Conservation (phyloP, 2,888 invertebrate genomes). For the Pseudanteris insignis region DNA sequence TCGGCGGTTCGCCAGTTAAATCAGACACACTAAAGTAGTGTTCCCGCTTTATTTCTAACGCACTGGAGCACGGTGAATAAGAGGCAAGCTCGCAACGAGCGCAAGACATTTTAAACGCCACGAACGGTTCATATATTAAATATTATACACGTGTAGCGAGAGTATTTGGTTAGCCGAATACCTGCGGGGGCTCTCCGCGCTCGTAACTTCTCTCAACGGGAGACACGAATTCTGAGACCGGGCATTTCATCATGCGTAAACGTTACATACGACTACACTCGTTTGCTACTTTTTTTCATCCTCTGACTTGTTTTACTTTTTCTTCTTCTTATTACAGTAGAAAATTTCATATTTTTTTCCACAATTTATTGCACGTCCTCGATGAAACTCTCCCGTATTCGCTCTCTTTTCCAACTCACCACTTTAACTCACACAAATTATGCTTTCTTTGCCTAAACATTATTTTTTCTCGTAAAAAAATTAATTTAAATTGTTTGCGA, state of each 20-base stretch:
- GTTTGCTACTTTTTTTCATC: slow-evolving; percentile 1
- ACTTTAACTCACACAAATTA: no score
- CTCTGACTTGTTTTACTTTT: not conserved
- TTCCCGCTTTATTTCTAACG: slow-evolving; percentile 43
- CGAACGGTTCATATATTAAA: slow-evolving; percentile 39
- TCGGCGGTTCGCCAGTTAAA: slow-evolving; percentile 24
- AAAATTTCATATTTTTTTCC: slow-evolving; percentile 13
- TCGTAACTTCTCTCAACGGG: slow-evolving; percentile 56
- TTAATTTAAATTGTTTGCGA: no score
- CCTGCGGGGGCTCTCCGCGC: slow-evolving; percentile 47
- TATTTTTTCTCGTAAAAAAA: no score
- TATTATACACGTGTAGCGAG: slow-evolving; percentile 28
- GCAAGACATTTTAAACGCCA: slow-evolving; percentile 29
- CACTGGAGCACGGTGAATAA: slow-evolving; percentile 39
- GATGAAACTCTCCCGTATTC: no score
- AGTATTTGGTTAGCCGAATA: slow-evolving; percentile 44
- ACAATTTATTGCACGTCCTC: slow-evolving; percentile 9
- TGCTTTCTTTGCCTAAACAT: no score
- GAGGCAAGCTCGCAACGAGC: slow-evolving; percentile 34
- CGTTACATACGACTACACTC: slow-evolving; percentile 25
- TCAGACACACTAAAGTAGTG: slow-evolving; percentile 40
- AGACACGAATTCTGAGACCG: slow-evolving; percentile 43
- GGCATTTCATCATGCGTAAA: slow-evolving; percentile 41
- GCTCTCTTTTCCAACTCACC: no score
- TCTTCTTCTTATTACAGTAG: slow-evolving; percentile 12